Conservation (phyloP, 2,113 vertebrate genomes). For the Spea multiplicata region DNA sequence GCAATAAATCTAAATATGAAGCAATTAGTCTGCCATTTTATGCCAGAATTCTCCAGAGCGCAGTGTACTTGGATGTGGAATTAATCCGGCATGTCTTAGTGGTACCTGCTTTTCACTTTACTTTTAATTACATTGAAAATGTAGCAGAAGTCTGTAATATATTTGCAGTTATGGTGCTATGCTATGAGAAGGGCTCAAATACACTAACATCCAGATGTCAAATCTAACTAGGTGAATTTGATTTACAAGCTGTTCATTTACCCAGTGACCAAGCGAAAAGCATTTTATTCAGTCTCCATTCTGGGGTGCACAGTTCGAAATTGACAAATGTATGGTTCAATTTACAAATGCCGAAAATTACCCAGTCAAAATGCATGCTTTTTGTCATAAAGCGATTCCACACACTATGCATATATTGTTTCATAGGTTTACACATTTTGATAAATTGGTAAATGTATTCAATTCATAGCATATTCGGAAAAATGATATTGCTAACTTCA, state of each 20-base stretch:
- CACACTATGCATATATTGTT: slow-evolving; percentile 21
- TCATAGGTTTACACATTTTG: slow-evolving; percentile 21
- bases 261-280: background rate
- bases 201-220: background rate
- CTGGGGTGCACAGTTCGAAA: background rate
- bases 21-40: too few species aligned
- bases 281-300: background rate
- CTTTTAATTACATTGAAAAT: background rate
- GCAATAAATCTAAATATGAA: too few species aligned
- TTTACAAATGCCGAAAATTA: slow-evolving; percentile 16
- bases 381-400: background rate
- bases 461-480: slow-evolving; percentile 5
- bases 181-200: background rate
- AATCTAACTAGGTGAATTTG: background rate
- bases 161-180: background rate
- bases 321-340: slow-evolving; percentile 8
- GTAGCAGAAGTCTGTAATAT: background rate
- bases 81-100: too few species aligned
- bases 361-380: slow-evolving; percentile 19
- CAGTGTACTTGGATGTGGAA: too few species aligned
- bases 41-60: too few species aligned
- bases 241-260: background rate
- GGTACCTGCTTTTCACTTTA: background rate
- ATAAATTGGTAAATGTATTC: slow-evolving; percentile 18
- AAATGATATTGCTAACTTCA: background rate